Conservation (phyloP, 2,113 vertebrate genomes). For the Micronycteris hirsuta region DNA sequence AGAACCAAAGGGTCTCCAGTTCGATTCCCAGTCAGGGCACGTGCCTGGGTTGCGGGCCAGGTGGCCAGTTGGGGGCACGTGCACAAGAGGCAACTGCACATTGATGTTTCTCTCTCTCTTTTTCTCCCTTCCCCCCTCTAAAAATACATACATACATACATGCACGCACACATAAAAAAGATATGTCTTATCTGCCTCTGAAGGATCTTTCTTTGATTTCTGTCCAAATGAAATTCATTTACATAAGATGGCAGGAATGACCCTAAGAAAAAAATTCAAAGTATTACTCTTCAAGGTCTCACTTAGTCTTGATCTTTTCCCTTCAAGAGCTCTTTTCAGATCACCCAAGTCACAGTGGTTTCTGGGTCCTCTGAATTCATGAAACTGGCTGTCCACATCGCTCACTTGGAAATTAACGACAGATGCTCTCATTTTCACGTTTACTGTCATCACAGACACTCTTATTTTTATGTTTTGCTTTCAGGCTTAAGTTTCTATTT, state of each 20-base stretch:
- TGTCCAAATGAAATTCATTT: neutral
- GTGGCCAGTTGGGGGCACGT: no score
- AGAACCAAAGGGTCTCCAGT: no score
- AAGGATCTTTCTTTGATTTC: neutral
- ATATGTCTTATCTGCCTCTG: neutral
- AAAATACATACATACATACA: no score
- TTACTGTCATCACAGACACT: neutral
- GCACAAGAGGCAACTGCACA: no score
- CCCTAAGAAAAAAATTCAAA: neutral
- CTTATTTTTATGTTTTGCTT: neutral
- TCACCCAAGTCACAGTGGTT: neutral
- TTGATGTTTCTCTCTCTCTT: no score
- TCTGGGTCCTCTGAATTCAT: neutral
- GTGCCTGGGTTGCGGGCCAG: no score
- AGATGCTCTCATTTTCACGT: neutral
- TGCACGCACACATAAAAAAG: no score
- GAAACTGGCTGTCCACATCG: neutral
- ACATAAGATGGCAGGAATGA: neutral
- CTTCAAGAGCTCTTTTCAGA: neutral
- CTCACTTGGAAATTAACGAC: neutral
- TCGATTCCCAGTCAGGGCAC: no score
- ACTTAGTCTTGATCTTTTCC: neutral
- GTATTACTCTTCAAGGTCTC: neutral
- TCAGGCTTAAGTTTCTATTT: neutral
- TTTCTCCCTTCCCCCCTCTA: no score